Percentiles rank a stretch among this genome's conserved stretches.
These are phyloP conservation scores for Cygnus olor DNA, from an alignment of 2,797 vertebrate species.

Conservation along the genomic window DNA sequence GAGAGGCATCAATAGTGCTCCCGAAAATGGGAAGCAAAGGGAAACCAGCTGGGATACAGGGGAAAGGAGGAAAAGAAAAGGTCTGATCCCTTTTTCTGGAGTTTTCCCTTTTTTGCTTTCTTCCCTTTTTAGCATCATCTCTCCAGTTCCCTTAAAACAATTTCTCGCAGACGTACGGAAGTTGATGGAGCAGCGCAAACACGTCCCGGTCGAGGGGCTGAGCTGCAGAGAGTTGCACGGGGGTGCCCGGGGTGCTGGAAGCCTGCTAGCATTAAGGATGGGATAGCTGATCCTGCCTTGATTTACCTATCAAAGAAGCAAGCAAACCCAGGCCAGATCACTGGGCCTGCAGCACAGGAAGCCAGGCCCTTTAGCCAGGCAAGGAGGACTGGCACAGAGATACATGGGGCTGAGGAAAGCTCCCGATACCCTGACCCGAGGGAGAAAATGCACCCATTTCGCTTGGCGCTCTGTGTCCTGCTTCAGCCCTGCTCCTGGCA, in stretches of 20 bases:
- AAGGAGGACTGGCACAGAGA: not conserved
- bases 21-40: not conserved
- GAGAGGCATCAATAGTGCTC: not conserved
- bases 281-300: not conserved
- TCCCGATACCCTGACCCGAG: no score
- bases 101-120: not conserved
- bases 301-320: not conserved
- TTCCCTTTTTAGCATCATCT: not conserved
- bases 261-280: not conserved
- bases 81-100: not conserved
- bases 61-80: not conserved
- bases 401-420: not conserved
- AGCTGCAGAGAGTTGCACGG: not conserved
- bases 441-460: accelerated
- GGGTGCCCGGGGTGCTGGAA: not conserved
- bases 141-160: not conserved
- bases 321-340: not conserved
- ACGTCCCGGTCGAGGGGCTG: accelerated
- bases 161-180: not conserved
- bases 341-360: accelerated
- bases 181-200: not conserved
- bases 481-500: not conserved
- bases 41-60: not conserved
- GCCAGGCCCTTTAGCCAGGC: not conserved
- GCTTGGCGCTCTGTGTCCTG: not conserved